Base-by-base conservation (phyloP, 1,140 invertebrate genomes). In the Sarcophaga peregrina region DNA sequence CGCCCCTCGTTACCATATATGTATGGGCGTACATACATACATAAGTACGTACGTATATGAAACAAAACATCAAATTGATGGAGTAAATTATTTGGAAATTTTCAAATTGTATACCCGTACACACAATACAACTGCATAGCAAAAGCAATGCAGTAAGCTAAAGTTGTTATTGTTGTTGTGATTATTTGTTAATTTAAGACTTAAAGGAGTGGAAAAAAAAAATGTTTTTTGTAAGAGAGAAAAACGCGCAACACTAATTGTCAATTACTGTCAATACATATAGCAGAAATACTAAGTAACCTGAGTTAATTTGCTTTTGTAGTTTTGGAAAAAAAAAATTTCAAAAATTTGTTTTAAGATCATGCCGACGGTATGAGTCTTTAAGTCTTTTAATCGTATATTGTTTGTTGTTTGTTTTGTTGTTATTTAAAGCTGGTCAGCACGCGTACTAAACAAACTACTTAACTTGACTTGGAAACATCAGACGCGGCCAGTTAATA, bases 391-490 rank as follows among this genome's bases (percentile, higher is more conserved):
- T 37, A 37, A 37, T 76, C 13, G 8, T 37, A 45, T 17, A 62
- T 72, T 25, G 62, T 10, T 17, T 25, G 62, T 8, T 47, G 8
- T 75, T n/a, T 48, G 45, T 15, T 76, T 76, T 76, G 45, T 76
- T 78, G 47, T 20, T 50, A 78, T 78, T 76, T 76, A 52, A 78
- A 78, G 48, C 47, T 50, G 75, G 48, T 78, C 75, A 78, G 75
- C 75, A 78, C 75, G 75, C 75, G 75, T 78, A 78, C 75, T 78
- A 78, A 78, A 52, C 75, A 78, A 78, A 78, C 75, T 50, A 78
- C 75, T 78, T 78, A 78, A 52, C 75, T 50, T 52, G 47, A 50
- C 75, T 78, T 78, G 50, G 50, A 78, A 78, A 25, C 75, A 78
- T 68, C 62, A 68, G 62, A 68, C 62, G 62, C 62, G 62, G 62